Evolutionary conservation across 2,888 invertebrate genomes (phyloP), one percentile per base, ranked within the genome.

Genomic region (Pomacea canaliculata): DNA sequence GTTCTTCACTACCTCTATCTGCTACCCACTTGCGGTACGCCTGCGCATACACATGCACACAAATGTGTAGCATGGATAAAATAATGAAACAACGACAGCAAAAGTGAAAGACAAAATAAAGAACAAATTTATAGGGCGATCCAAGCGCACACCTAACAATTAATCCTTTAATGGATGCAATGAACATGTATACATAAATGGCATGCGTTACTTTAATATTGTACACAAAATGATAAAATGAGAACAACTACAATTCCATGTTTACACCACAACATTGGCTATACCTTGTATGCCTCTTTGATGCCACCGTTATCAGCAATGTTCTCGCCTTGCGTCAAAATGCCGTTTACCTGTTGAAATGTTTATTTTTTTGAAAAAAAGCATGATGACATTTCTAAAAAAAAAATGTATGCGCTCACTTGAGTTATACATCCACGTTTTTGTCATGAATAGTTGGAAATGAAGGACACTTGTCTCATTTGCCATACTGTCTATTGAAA

Each of bases 261-360:
- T 60, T 7, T 18, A 8, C 5, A 94, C 76, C 9, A 68, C 13
- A 68, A n/a, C 12, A 12, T 37, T 10, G 12, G 49, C 68, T 27
- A 46, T 48, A 77, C 77, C 67, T 60, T 76, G 90, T 97, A 97
- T 0, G 97, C 95, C 89, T 96, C 95, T 89, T 97, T 97, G 81
- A 97, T 94, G 0, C 97, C 97, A 4, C 97, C 97, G 89, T 97
- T 97, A 90, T 97, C 97, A 0, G 97, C 97, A 77, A 97, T 97
- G 90, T 97, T 97, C 90, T 97, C 97, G 19, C 96, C 96, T 91
- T 96, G 96, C 0, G 97, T 97, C 87, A 96, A 96, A 78, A 96
- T 94, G 72, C 97, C 97, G 87, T 97, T 96, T 73, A 98, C 90
- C 87, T 90, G 69, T 59, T 18, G 62, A 16, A 8, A 56, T 13